Conservation (phyloP, 2,113 vertebrate genomes). For the Phyllostomus discolor region DNA sequence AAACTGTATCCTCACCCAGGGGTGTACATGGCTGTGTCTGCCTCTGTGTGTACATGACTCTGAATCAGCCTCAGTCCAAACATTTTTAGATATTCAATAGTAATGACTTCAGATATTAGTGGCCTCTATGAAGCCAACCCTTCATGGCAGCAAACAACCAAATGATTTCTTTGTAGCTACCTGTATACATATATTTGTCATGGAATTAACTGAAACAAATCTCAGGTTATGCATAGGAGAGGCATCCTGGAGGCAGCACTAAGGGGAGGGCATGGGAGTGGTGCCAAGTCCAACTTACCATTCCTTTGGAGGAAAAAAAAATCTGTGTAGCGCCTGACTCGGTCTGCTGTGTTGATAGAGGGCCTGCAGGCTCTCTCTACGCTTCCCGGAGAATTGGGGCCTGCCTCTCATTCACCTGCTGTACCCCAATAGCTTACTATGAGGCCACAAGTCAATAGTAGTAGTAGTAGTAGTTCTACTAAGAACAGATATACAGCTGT, state of each 20-base stretch:
- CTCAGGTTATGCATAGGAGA: background rate
- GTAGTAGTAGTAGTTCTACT: background rate
- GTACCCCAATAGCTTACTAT: background rate
- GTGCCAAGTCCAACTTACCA: background rate
- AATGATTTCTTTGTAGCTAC: slow-evolving; percentile 44
- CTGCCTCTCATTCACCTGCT: slow-evolving; percentile 27
- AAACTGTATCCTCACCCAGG: background rate
- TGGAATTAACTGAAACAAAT: slow-evolving; percentile 58
- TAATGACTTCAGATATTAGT: slow-evolving; percentile 39
- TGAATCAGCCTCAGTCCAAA: background rate
- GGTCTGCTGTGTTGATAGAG: background rate
- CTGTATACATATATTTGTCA: background rate
- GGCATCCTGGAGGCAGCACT: background rate
- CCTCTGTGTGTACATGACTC: background rate
- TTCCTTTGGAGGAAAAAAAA: background rate
- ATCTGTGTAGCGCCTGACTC: background rate
- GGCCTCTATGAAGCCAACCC: slow-evolving; percentile 47
- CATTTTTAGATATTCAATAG: slow-evolving; percentile 16
- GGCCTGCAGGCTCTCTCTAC: background rate
- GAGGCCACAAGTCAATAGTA: background rate
- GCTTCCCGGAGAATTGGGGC: background rate
- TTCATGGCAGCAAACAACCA: slow-evolving; percentile 47
- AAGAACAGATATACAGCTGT: background rate
- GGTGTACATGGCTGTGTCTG: background rate
- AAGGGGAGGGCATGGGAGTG: background rate